Conservation (phyloP, 2,888 invertebrate genomes). For the Cepaea hortensis region DNA sequence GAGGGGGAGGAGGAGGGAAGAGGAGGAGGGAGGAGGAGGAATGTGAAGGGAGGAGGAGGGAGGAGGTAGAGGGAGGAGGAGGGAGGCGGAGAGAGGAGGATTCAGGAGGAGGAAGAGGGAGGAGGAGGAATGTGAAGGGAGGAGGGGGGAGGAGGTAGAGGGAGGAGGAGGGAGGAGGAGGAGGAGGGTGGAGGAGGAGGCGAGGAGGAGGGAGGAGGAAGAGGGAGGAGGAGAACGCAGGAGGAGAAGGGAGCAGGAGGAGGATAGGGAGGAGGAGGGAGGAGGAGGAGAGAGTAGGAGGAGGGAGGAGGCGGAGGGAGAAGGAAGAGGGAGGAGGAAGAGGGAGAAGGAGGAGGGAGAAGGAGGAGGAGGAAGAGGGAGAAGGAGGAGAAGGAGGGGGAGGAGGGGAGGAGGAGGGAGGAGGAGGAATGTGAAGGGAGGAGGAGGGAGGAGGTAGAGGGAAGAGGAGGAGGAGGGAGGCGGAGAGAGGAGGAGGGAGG, state of each 20-base stretch:
- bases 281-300: too few relatives aligned
- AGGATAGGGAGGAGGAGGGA: not conserved
- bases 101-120: too few relatives aligned
- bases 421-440: not conserved
- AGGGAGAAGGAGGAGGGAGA: not conserved
- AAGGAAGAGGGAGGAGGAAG: not conserved
- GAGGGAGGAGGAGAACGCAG: not conserved
- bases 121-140: too few relatives aligned
- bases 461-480: too few relatives aligned
- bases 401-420: not conserved
- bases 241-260: not conserved
- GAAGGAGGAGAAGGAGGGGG: not conserved
- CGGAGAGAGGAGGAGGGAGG: not conserved
- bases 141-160: not conserved
- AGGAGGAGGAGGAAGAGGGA: not conserved
- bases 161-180: not conserved
- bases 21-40: not conserved
- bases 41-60: not conserved
- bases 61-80: not conserved
- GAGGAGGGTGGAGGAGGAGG: too few relatives aligned
- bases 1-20: not conserved
- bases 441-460: too few relatives aligned
- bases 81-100: not conserved
- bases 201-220: too few relatives aligned
- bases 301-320: too few relatives aligned